Conservation (phyloP, 2,888 invertebrate species). For the Mechanitis mazaeus region DNA sequence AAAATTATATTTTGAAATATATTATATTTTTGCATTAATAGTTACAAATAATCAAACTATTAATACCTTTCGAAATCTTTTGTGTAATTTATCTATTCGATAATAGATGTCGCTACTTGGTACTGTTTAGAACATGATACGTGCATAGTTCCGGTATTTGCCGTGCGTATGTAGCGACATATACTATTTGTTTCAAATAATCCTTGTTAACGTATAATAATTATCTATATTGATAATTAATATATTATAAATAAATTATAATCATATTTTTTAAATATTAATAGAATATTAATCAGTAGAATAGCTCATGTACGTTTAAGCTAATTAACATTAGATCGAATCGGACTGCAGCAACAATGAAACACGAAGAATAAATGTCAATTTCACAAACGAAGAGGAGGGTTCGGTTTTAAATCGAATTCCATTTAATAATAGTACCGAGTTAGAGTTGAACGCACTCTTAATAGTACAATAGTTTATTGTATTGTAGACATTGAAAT, state of each 20-base stretch:
- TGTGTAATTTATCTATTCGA: slow-evolving; percentile 49
- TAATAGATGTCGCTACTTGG: slow-evolving; percentile 63
- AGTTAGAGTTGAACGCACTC: slow-evolving; percentile 74
- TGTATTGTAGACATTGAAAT: slow-evolving; percentile 33
- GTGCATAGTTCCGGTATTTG: slow-evolving; percentile 43
- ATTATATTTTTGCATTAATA: too few relatives aligned
- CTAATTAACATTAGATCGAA: slow-evolving; percentile 76
- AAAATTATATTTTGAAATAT: too few relatives aligned
- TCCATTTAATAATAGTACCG: slow-evolving; percentile 75
- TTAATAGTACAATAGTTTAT: slow-evolving; percentile 69
- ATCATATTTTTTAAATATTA: slow-evolving; percentile 2
- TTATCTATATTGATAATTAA: not conserved
- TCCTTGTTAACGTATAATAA: not conserved
- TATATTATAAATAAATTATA: not conserved
- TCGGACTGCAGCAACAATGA: slow-evolving; percentile 73
- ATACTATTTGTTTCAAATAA: not conserved
- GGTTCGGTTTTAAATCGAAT: slow-evolving; percentile 75
- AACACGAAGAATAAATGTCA: slow-evolving; percentile 77
- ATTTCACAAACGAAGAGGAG: slow-evolving; percentile 76
- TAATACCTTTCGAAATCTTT: not conserved
- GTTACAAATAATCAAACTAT: not conserved
- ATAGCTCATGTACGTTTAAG: slow-evolving; percentile 69
- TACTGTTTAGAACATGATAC: slow-evolving; percentile 14
- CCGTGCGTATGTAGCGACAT: slow-evolving; percentile 45
- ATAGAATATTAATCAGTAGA: slow-evolving; percentile 29